A percentile compares a stretch with the other conserved stretches of the same genome.
Conservation (phyloP, 2,888 invertebrate genomes). For the Conomelus anceps region DNA sequence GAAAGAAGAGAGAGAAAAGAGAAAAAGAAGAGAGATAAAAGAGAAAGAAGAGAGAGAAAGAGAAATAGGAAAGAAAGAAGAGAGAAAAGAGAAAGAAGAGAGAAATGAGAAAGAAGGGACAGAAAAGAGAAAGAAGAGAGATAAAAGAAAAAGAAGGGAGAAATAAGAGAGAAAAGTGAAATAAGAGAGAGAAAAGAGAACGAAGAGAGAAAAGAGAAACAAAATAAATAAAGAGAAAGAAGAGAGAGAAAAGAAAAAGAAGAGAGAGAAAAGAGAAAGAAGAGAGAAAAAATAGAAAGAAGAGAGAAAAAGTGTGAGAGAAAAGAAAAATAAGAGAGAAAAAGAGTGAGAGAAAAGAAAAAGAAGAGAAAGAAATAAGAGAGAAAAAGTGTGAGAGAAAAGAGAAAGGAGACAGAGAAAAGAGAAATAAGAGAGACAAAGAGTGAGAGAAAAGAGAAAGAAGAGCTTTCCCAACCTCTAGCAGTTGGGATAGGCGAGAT, state of each 20-base stretch:
- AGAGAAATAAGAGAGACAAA: not conserved
- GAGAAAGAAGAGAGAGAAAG: not conserved
- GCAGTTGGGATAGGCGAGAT: too few relatives aligned
- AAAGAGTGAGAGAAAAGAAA: too few relatives aligned
- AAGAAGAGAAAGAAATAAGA: not conserved
- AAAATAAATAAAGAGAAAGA: not conserved
- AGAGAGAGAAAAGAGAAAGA: not conserved
- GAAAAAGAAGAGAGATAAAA: not conserved
- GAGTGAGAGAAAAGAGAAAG: not conserved
- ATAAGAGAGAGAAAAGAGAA: not conserved
- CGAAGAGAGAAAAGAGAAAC: not conserved
- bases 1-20: not conserved
- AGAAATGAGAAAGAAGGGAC: not conserved
- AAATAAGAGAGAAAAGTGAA: not conserved
- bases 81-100: not conserved
- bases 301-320: too few relatives aligned
- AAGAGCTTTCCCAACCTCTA: too few relatives aligned
- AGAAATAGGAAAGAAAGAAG: not conserved
- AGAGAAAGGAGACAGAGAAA: not conserved
- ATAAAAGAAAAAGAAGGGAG: not conserved
- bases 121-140: not conserved
- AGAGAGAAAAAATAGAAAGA: not conserved
- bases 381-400: not conserved
- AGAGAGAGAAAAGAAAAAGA: not conserved
- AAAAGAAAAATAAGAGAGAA: too few relatives aligned